Evolutionary conservation across 2,113 vertebrate species (phyloP).

Genomic region (Hippolais icterina): DNA sequence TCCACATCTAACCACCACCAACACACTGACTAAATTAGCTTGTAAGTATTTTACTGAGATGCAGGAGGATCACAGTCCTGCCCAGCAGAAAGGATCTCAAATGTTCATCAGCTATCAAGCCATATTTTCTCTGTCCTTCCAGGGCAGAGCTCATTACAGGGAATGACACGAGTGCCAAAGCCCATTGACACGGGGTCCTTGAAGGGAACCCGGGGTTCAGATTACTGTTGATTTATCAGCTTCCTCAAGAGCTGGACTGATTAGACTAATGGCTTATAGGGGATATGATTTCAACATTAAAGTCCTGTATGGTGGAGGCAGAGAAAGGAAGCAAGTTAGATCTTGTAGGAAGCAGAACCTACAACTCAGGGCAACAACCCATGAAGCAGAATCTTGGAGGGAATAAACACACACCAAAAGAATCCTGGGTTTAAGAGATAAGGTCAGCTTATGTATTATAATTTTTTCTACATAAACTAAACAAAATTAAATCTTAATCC

Average conservation of each 20-base stretch:
- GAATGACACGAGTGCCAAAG: background rate
- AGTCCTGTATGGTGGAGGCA: background rate
- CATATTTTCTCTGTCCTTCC: background rate
- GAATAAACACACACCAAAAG: background rate
- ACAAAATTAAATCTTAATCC: background rate
- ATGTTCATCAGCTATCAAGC: background rate
- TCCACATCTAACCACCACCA: background rate
- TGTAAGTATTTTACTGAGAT: slow-evolving; percentile 32
- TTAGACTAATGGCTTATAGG: background rate
- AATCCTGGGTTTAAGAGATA: background rate
- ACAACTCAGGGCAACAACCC: background rate
- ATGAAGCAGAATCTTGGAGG: background rate
- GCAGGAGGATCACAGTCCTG: background rate
- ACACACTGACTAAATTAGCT: slow-evolving; percentile 40
- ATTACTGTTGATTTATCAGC: slow-evolving; percentile 17
- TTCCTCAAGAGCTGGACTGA: background rate
- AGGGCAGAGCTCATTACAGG: background rate
- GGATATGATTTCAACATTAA: background rate
- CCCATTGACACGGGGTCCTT: background rate
- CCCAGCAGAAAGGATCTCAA: background rate
- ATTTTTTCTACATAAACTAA: background rate
- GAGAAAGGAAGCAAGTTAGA: background rate
- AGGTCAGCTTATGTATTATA: background rate
- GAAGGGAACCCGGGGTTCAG: background rate
- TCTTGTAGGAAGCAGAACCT: background rate